Evolutionary conservation across 2,113 vertebrate species (phyloP).

Genomic region (Periophthalmus modestus): DNA sequence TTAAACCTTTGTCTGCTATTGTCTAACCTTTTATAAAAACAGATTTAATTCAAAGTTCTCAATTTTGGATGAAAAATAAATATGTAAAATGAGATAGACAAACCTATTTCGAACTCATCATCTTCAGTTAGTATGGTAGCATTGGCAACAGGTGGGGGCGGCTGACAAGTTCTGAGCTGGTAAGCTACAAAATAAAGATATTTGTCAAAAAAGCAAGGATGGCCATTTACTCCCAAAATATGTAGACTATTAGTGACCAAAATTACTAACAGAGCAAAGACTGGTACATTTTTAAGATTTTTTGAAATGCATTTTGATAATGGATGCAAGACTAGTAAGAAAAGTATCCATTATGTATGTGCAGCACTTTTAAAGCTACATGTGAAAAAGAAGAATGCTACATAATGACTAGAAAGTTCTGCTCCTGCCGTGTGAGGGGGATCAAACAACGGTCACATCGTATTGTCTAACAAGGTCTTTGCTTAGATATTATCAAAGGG

Average conservation of each 20-base stretch:
- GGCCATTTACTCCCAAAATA: not conserved
- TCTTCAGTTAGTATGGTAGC: slow-evolving; percentile 90
- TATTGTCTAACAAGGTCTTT: slow-evolving; percentile 12
- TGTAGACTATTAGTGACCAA: slow-evolving; percentile 41
- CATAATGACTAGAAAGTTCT: slow-evolving; percentile 20
- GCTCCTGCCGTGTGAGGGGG: slow-evolving; percentile 7
- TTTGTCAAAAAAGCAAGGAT: not conserved
- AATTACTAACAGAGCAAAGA: slow-evolving; percentile 53
- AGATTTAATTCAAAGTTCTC: slow-evolving; percentile 9
- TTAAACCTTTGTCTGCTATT: not conserved
- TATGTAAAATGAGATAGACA: slow-evolving; percentile 57
- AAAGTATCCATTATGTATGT: slow-evolving; percentile 48
- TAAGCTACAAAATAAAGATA: slow-evolving; percentile 80
- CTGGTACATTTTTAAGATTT: slow-evolving; percentile 26
- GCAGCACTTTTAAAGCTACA: slow-evolving; percentile 12
- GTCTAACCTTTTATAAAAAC: not conserved
- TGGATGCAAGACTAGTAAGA: slow-evolving; percentile 28
- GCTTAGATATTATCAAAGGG: slow-evolving; percentile 21
- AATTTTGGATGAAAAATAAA: slow-evolving; percentile 25
- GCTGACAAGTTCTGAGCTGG: slow-evolving; percentile 90
- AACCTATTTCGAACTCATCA: slow-evolving; percentile 96
- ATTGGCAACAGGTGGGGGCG: slow-evolving; percentile 85
- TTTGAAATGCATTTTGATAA: slow-evolving; percentile 38
- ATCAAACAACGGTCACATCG: slow-evolving; percentile 32
- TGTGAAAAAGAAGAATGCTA: slow-evolving; percentile 23